Conservation (phyloP, 1,140 invertebrate species). For the Apis laboriosa region DNA sequence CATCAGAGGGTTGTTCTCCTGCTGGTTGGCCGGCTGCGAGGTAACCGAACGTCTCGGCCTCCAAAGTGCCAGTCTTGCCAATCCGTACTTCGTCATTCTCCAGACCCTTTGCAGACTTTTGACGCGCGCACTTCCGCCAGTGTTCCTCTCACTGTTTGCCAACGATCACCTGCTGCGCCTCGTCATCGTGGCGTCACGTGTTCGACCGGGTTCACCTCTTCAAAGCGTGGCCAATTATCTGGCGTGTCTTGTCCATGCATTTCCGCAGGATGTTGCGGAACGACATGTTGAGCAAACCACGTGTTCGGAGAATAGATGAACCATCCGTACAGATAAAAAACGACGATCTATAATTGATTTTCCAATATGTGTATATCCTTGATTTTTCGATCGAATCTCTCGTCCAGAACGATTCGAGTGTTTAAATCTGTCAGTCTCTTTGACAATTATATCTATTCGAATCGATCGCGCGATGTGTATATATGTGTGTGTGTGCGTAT, state of each 20-base stretch:
- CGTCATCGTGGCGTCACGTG: not conserved
- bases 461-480: not conserved
- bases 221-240: slow-evolving; percentile 62
- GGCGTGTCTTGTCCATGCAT: slow-evolving; percentile 68
- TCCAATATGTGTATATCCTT: not conserved
- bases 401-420: not conserved
- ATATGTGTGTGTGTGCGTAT: no score
- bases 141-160: slow-evolving; percentile 9
- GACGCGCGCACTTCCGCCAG: not conserved
- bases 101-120: not conserved
- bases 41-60: slow-evolving; percentile 75
- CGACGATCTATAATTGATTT: not conserved
- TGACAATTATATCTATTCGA: not conserved
- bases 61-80: slow-evolving; percentile 77
- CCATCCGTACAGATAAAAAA: not conserved
- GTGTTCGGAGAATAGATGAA: not conserved
- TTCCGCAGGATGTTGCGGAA: slow-evolving; percentile 68
- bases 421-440: not conserved
- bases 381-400: not conserved
- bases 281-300: slow-evolving; percentile 60
- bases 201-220: slow-evolving; percentile 52
- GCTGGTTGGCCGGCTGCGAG: slow-evolving; percentile 74
- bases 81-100: slow-evolving; percentile 78
- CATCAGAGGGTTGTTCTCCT: slow-evolving; percentile 81
- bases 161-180: slow-evolving; percentile 32